Evolutionary conservation across 2,888 invertebrate species (phyloP).

Genomic region (Acleris emargana): DNA sequence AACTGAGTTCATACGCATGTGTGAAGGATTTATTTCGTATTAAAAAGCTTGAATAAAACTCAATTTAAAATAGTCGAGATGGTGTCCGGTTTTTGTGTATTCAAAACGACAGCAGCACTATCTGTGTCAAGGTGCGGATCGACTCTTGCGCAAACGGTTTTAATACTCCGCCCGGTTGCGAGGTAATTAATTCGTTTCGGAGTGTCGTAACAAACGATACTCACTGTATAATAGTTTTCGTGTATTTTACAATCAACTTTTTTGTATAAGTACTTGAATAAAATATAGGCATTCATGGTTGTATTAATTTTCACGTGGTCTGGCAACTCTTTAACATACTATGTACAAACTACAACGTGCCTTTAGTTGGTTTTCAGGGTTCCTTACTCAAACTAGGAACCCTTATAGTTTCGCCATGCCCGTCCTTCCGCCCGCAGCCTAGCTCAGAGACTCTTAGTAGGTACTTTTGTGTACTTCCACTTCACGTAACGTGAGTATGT

Average conservation of each 20-base stretch:
- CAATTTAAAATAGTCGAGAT: slow-evolving; percentile 65
- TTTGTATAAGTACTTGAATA: not conserved
- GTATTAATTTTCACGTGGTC: too few species aligned
- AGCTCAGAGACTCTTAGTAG: too few species aligned
- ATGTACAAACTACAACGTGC: too few species aligned
- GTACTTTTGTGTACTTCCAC: too few species aligned
- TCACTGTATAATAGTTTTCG: slow-evolving; percentile 64
- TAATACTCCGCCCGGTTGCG: slow-evolving; percentile 80
- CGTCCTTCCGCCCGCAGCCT: too few species aligned
- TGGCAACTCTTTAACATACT: too few species aligned
- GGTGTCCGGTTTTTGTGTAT: slow-evolving; percentile 83
- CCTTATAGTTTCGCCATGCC: too few species aligned
- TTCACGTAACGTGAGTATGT: too few species aligned
- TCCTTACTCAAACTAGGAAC: too few species aligned
- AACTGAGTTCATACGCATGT: too few species aligned
- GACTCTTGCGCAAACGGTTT: slow-evolving; percentile 80
- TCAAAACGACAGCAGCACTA: slow-evolving; percentile 81
- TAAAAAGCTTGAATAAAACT: slow-evolving; percentile 37
- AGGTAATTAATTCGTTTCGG: slow-evolving; percentile 83
- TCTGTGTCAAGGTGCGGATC: slow-evolving; percentile 83
- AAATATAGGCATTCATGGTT: too few species aligned
- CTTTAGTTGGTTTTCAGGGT: too few species aligned
- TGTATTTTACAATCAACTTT: slow-evolving; percentile 49
- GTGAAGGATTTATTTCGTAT: not conserved
- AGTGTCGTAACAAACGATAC: slow-evolving; percentile 77